Conservation (phyloP, 2,888 invertebrate species). For the Pelosia muscerda region DNA sequence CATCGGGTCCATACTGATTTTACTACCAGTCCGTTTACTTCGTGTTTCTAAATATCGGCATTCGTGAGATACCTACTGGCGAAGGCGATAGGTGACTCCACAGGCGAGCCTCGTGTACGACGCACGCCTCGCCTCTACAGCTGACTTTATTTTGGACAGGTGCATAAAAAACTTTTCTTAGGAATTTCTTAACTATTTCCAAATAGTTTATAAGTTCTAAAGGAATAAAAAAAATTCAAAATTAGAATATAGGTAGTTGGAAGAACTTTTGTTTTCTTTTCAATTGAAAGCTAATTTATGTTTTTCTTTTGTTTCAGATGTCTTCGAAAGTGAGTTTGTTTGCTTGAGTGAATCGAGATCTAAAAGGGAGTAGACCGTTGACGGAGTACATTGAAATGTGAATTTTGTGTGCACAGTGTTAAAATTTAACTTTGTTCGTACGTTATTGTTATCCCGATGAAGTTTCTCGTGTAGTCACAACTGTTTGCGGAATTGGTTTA, state of each 20-base stretch:
- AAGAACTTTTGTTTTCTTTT: slow-evolving; percentile 17
- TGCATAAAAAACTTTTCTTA: slow-evolving; percentile 46
- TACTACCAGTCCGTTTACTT: slow-evolving; percentile 65
- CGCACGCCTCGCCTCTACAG: slow-evolving; percentile 71
- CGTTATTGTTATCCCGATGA: slow-evolving; percentile 75
- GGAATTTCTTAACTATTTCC: slow-evolving; percentile 8
- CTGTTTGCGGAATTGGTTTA: slow-evolving; percentile 64
- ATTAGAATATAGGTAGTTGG: background rate
- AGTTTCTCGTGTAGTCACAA: slow-evolving; percentile 77
- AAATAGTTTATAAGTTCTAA: background rate
- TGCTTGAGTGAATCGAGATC: slow-evolving; percentile 72
- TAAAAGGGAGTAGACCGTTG: slow-evolving; percentile 57
- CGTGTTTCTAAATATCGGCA: slow-evolving; percentile 77
- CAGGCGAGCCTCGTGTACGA: slow-evolving; percentile 70
- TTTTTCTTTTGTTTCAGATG: slow-evolving; percentile 83
- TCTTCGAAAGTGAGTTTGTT: slow-evolving; percentile 74
- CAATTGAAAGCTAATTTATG: slow-evolving; percentile 49
- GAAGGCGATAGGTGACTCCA: slow-evolving; percentile 72
- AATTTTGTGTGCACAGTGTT: slow-evolving; percentile 79
- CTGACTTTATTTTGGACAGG: slow-evolving; percentile 60
- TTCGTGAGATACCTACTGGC: slow-evolving; percentile 66
- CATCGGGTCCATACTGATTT: slow-evolving; percentile 70
- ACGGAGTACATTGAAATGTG: slow-evolving; percentile 80
- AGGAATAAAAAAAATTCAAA: background rate
- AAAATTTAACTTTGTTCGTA: slow-evolving; percentile 72